Percentiles rank a stretch among this genome's conserved stretches.
Conservation (phyloP, 2,888 invertebrate genomes). For the Dolichopus griseipennis region DNA sequence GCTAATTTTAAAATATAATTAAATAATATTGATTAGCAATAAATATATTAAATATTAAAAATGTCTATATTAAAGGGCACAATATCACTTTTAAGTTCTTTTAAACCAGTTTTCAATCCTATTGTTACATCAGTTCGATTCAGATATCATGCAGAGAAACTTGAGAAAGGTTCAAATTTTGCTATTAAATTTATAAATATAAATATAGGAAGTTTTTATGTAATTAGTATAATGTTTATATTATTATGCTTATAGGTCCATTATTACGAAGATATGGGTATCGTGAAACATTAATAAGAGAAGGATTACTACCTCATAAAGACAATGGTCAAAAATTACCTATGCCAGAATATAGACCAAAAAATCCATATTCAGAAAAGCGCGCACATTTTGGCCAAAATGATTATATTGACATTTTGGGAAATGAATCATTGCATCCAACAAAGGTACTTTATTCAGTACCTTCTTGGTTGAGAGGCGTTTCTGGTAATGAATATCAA, state of each 20-base stretch:
- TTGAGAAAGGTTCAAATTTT: background rate
- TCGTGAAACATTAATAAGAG: constrained; percentile 54
- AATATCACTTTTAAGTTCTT: background rate
- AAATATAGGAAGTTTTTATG: no score
- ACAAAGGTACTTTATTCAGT: constrained; percentile 74
- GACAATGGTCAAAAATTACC: constrained; percentile 48
- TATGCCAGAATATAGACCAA: constrained; percentile 63
- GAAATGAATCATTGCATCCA: constrained; percentile 73
- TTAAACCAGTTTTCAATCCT: constrained; percentile 14
- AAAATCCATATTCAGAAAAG: constrained; percentile 65
- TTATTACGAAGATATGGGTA: constrained; percentile 58
- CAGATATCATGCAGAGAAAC: constrained; percentile 19
- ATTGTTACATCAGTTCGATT: constrained; percentile 17
- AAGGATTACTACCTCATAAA: constrained; percentile 62
- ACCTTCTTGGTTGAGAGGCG: constrained; percentile 84
- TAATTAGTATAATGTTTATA: background rate
- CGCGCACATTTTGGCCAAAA: constrained; percentile 87
- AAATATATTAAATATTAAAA: no score
- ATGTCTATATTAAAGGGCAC: background rate
- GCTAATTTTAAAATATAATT: no score
- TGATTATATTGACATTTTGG: constrained; percentile 94
- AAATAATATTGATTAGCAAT: no score
- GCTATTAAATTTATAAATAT: background rate
- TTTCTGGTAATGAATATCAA: constrained; percentile 77
- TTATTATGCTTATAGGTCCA: constrained; percentile 41